Percentiles rank a stretch among this genome's conserved stretches.
These are phyloP conservation scores for Glyphotaelius pellucidus DNA, from an alignment of 2,888 invertebrate species.

Conservation along the genomic window DNA sequence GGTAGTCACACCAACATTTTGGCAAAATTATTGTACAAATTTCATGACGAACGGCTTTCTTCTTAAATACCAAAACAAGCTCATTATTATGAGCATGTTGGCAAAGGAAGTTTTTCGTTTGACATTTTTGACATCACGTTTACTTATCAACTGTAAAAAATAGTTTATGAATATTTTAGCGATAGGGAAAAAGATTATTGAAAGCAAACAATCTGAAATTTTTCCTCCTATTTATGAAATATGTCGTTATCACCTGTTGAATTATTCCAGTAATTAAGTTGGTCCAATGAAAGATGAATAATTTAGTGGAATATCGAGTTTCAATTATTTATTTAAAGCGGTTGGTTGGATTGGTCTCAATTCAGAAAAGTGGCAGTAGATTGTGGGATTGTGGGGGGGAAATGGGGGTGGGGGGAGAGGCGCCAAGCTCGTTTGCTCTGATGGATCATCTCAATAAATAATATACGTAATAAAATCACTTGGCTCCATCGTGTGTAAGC, in stretches of 20 bases:
- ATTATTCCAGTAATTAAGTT: neutral
- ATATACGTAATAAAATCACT: conserved; percentile 2
- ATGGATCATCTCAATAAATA: conserved; percentile 2
- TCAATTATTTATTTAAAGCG: neutral
- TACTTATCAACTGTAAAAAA: no score
- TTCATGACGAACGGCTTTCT: no score
- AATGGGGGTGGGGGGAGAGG: neutral
- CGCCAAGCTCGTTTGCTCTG: neutral
- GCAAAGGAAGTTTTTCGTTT: no score
- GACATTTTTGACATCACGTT: no score
- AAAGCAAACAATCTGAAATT: neutral
- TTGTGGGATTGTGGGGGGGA: neutral
- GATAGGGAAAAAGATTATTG: no score
- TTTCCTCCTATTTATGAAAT: neutral
- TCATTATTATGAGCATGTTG: no score
- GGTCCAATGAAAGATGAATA: neutral
- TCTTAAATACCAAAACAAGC: no score
- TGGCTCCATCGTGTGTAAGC: neutral
- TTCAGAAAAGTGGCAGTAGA: neutral
- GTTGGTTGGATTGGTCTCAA: neutral
- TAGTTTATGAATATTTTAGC: no score
- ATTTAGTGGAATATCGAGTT: conserved; percentile 1
- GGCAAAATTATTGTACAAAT: no score
- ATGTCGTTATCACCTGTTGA: neutral
- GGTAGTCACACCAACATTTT: no score